phyloP scores from a whole-genome alignment of 2,797 vertebrate species.

The Pachyuromys duprasi region DNA sequence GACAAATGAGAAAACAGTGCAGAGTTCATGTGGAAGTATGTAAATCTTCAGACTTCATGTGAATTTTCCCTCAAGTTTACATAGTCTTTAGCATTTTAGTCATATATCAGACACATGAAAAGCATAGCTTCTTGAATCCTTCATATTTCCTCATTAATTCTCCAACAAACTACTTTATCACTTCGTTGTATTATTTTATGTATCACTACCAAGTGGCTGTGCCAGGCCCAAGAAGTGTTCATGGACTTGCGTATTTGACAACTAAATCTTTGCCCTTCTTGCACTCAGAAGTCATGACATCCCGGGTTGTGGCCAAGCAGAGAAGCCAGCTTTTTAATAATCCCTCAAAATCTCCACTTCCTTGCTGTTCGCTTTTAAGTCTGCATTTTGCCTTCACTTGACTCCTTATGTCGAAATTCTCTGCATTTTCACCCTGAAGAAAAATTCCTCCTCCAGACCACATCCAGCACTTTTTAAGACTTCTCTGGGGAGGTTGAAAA shows the following conservation, averaged over 20 bases:
- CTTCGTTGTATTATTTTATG: background rate
- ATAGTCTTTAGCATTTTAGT: background rate
- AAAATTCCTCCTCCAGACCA: constrained; percentile 59
- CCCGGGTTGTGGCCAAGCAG: background rate
- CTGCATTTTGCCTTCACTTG: background rate
- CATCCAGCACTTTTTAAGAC: background rate
- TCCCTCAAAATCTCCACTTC: constrained; percentile 22
- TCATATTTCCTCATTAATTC: constrained; percentile 9
- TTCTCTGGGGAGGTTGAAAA: background rate
- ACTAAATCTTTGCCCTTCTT: constrained; percentile 18
- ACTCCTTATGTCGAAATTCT: constrained; percentile 41
- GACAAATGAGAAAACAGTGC: background rate
- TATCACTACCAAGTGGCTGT: background rate
- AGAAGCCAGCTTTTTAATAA: background rate
- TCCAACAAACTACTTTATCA: background rate
- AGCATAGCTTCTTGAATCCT: background rate
- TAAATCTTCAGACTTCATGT: background rate
- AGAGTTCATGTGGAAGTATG: background rate
- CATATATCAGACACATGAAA: constrained; percentile 22
- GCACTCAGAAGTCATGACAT: background rate
- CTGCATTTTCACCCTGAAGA: constrained; percentile 61
- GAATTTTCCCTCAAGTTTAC: background rate
- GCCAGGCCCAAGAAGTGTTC: background rate
- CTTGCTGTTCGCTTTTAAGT: background rate
- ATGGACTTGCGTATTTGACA: background rate